Evolutionary conservation across 2,797 vertebrate species (phyloP), one percentile per base, ranked within the genome.

Genomic region (Potorous gilbertii): DNA sequence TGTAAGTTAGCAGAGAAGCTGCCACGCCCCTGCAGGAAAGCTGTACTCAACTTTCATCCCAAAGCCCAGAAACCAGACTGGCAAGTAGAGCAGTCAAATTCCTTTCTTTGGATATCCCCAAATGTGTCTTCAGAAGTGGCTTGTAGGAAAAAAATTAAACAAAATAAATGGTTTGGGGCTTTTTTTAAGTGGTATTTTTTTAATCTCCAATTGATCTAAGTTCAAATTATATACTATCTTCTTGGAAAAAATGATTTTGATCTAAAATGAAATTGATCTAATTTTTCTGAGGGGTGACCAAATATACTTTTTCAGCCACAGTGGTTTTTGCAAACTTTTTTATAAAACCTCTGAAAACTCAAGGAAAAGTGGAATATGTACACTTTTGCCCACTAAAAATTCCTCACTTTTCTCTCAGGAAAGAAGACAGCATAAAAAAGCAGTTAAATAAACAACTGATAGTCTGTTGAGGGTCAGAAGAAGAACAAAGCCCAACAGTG

Each of bases 81-180:
- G 92, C 91, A 97, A 96, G 90, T 46, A 91, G 92, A 94, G 55
- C 24, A 91, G 91, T 50, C 57, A 87, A 74, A 94, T 66, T 95
- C 54, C 62, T 96, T 94, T 95, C 46, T 34, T 92, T 97, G 93
- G 59, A n/a, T 81, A 94, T 93, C 95, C 8, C 59, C 28, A 55
- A 92, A 81, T 46, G 50, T 90, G 31, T 95, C 90, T 91, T 94
- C 52, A 96, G 96, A 95, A 94, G 59, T 90, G 94, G 92, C 55
- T 91, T 18, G 34, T 46, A 55, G 40, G 34, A 81, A 55, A 81
- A 93, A 81, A 87, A 2, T 27, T 27, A 87, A 87, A 24, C 40
- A 46, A 46, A 50, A 87, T 21, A 87, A 95, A 62, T n/a, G 56
- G 96, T 54, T 55, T 93, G 50, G 28, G 21, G 54, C 52, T 52